Percentiles rank a stretch among this genome's conserved stretches.
phyloP scores from a whole-genome alignment of 1,140 invertebrate genomes.

The Gryllus bimaculatus region DNA sequence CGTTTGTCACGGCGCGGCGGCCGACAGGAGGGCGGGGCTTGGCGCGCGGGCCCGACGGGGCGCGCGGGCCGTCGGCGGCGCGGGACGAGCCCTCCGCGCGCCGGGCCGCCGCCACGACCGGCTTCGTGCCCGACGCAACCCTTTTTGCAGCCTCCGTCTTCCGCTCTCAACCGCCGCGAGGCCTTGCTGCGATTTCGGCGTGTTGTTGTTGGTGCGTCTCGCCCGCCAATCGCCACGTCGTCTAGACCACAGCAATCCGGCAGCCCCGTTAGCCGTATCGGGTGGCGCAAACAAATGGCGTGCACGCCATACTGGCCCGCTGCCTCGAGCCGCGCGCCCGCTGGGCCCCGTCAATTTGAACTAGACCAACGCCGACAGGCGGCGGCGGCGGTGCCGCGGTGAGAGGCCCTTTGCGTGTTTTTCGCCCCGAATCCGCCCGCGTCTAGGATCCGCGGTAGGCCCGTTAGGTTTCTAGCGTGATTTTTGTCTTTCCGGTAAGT shows the following conservation, averaged over 20 bases:
- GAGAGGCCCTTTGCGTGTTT: not conserved
- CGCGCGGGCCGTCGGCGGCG: not conserved
- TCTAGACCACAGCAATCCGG: too few species aligned
- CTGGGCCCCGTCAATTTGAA: not conserved
- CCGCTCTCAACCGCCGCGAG: too few species aligned
- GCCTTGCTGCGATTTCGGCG: too few species aligned
- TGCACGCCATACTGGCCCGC: not conserved
- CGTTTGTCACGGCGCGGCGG: not conserved
- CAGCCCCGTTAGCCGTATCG: too few species aligned
- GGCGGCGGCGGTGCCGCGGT: too few species aligned
- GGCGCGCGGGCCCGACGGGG: too few species aligned
- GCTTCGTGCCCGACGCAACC: too few species aligned
- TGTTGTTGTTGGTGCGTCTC: too few species aligned
- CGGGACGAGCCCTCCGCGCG: not conserved
- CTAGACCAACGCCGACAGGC: too few species aligned
- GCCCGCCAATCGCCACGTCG: too few species aligned
- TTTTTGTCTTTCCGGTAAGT: not conserved
- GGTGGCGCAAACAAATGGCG: not conserved
- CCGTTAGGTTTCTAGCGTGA: not conserved
- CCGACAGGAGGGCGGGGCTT: constrained; percentile 1
- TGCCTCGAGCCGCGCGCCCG: not conserved
- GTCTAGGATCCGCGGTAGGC: not conserved
- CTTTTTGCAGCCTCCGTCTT: too few species aligned
- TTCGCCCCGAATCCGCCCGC: not conserved
- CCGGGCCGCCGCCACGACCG: too few species aligned